Evolutionary conservation across 2,113 vertebrate species (phyloP).

Genomic region (Chaetodon trifascialis): DNA sequence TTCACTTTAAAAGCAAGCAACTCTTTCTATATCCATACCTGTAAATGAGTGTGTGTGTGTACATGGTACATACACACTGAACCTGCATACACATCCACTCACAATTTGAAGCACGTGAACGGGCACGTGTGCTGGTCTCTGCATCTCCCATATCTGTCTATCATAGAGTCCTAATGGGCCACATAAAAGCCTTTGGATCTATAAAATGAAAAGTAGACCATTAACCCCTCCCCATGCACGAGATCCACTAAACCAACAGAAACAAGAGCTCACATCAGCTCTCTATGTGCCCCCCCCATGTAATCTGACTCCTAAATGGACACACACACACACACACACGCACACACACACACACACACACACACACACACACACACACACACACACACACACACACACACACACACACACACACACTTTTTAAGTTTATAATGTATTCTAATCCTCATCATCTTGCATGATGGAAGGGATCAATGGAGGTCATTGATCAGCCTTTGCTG

Average conservation of each 20-base stretch:
- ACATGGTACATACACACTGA: neutral
- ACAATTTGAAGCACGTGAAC: neutral
- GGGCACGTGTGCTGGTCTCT: slow-evolving; percentile 8
- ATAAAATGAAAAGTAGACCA: slow-evolving; percentile 74
- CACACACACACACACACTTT: too few species aligned
- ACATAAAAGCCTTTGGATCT: slow-evolving; percentile 77
- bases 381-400: too few species aligned
- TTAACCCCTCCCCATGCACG: slow-evolving; percentile 46
- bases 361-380: neutral
- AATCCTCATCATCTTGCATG: slow-evolving; percentile 20
- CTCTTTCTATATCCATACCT: neutral
- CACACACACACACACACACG: slow-evolving; percentile 8
- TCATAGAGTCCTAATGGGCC: slow-evolving; percentile 67
- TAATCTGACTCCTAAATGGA: slow-evolving; percentile 71
- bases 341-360: neutral
- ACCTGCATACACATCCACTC: slow-evolving; percentile 1
- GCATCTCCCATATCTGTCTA: slow-evolving; percentile 40
- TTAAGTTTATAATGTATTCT: slow-evolving; percentile 38
- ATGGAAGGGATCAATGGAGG: slow-evolving; percentile 37
- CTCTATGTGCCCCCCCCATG: slow-evolving; percentile 39
- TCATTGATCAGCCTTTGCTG: slow-evolving; percentile 40
- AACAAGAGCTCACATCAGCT: slow-evolving; percentile 56
- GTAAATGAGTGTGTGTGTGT: neutral
- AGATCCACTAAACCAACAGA: slow-evolving; percentile 57
- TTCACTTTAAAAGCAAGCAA: neutral